Conservation (phyloP, 2,888 invertebrate species). For the Xylota segnis region DNA sequence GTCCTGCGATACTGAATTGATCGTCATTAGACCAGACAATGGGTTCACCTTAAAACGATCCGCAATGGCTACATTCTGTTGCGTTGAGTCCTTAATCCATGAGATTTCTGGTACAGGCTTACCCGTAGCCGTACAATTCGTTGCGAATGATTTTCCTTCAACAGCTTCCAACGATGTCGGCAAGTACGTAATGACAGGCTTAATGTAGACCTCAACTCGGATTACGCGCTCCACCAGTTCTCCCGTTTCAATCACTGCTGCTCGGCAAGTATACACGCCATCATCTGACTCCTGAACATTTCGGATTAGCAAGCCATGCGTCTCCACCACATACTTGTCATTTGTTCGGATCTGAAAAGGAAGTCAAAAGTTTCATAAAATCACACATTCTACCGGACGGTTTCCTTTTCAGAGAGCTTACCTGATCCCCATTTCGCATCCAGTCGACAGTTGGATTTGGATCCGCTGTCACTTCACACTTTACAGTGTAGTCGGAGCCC, state of each 20-base stretch:
- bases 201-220: constrained; percentile 91
- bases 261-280: constrained; percentile 94
- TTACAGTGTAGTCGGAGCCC: constrained; percentile 90
- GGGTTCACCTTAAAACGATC: constrained; percentile 88
- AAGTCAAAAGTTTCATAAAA: constrained; percentile 5
- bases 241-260: constrained; percentile 93
- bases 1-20: constrained; percentile 90
- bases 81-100: constrained; percentile 92
- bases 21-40: constrained; percentile 89
- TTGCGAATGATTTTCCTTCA: constrained; percentile 91
- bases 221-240: constrained; percentile 91
- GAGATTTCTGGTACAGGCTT: constrained; percentile 93
- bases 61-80: constrained; percentile 89
- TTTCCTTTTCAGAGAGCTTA: constrained; percentile 81
- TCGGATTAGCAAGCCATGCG: constrained; percentile 91
- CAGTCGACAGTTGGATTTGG: constrained; percentile 94
- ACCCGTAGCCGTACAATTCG: constrained; percentile 91
- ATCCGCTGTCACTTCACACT: constrained; percentile 93
- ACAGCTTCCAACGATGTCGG: constrained; percentile 88
- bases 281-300: constrained; percentile 93
- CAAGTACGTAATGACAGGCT: constrained; percentile 89
- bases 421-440: constrained; percentile 91
- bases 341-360: constrained; percentile 87
- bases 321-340: constrained; percentile 90
- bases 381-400: neutral